Base-by-base conservation (phyloP, 2,113 vertebrate species). In the Ptilonorhynchus violaceus region DNA sequence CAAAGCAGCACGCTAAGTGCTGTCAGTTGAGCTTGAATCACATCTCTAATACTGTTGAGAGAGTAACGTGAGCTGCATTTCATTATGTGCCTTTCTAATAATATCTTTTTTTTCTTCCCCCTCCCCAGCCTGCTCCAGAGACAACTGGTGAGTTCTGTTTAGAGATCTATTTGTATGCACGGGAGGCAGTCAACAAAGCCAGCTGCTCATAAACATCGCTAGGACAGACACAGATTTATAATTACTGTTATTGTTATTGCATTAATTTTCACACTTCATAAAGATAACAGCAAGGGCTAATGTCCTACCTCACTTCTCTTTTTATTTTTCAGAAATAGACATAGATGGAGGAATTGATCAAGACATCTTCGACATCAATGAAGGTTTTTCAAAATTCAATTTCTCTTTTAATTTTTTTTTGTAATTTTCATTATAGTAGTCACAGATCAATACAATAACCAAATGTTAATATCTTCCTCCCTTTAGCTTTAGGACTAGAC, bases 281-380 rank as follows among this genome's bases (percentile, higher is more conserved):
- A 97, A 95, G 39, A 91, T 86, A 97, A 91, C 93, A 46, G 78
- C 93, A 74, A 96, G 85, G 79, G 55, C 92, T 96, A 70, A 92
- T 80, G 74, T 88, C 74, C 66, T 94, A 50, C 80, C 62, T 95
- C 94, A 76, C 63, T 94, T 96, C 80, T 95, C 79, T 64, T 94
- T 86, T 94, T 97, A 5, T 83, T 94, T 92, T 97, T 96, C 97
- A 99, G 98, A 99, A 83, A 96, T 98, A 96, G 98, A 99, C 23
- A 58, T 99, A 50, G 99, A 99, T 33, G 97, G 95, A 69, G 99
- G 98, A 96, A 93, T 92, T 62, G 97, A 99, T 81, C 97, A 59
- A 95, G 99, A 99, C 94, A 99, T 99, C 97, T 99, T 99, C 44
- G 98, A 99, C 92, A 99, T 99, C 92, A 99, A 99, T 92, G 97